Evolutionary conservation across 2,113 vertebrate genomes (phyloP), one percentile per base, ranked within the genome.

Genomic region (Recurvirostra avosetta): DNA sequence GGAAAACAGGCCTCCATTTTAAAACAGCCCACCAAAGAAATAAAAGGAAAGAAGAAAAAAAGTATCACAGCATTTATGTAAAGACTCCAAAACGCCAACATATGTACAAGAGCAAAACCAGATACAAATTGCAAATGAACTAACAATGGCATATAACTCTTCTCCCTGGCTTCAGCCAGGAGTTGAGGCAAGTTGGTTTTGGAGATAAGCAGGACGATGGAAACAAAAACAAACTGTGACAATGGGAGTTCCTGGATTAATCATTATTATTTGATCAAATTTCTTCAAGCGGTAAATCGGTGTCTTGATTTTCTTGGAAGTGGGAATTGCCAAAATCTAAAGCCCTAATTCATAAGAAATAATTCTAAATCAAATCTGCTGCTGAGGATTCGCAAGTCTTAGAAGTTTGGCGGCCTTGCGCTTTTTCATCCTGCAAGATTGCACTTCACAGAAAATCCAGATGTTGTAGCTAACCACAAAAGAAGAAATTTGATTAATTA

Each of bases 61-160:
- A 94, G 80, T 83, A 97, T 97, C 97, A 97, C 88, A 93, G 96
- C 96, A 97, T 97, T 97, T 97, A 98, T 98, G 96, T 97, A 97
- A 96, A 96, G 97, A 98, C 97, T 96, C 97, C 96, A 97, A 96
- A 97, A 97, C 77, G 93, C 97, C 98, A 97, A 97, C 96, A 82
- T 98, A 98, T 98, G 94, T 98, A 98, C 98, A 98, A 95, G 97
- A 97, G 97, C 84, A 95, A 97, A 98, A 98, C 79, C 49, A 97
- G 96, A 96, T 96, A 94, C 85, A 91, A 96, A 96, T 91, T 91
- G 86, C 81, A 96, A 97, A 96, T 94, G 52, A 95, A 96, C 85
- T 93, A 96, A 95, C 81, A 96, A 97, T 97, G 96, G 95, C 90
- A 91, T 96, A 77, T 78, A 96, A 96, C 92, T 97, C 96, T 91